Percentiles rank a stretch among this genome's conserved stretches.
phyloP scores from a whole-genome alignment of 2,888 invertebrate genomes.

The Norana najaformis region DNA sequence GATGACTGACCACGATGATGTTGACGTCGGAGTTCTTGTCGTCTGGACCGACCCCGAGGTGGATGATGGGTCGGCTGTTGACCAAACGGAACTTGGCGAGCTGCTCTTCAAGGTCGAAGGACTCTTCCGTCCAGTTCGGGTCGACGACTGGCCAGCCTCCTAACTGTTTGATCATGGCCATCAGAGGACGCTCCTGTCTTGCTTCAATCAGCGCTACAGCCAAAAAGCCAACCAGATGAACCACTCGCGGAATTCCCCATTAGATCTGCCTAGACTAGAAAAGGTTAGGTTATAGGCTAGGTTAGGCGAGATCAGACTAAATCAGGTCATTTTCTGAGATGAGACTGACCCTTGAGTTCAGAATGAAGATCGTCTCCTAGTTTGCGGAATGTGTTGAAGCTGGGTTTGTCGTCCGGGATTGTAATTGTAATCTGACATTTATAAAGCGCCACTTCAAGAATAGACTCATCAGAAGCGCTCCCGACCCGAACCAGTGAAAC shows the following conservation, averaged over 20 bases:
- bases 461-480: too few species aligned
- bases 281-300: too few species aligned
- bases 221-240: conserved; percentile 35
- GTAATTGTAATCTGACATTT: too few species aligned
- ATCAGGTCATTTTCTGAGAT: too few species aligned
- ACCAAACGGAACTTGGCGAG: conserved; percentile 76
- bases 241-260: too few species aligned
- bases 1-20: conserved; percentile 78
- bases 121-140: conserved; percentile 68
- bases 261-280: too few species aligned
- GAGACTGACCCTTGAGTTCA: conserved; percentile 39
- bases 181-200: conserved; percentile 74
- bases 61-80: conserved; percentile 65
- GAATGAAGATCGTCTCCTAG: conserved; percentile 74
- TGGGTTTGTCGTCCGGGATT: conserved; percentile 83
- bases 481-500: too few species aligned
- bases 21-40: conserved; percentile 88
- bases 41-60: conserved; percentile 76
- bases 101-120: conserved; percentile 59
- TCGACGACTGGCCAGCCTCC: conserved; percentile 82
- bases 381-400: conserved; percentile 83
- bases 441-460: too few species aligned
- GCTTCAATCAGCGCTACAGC: conserved; percentile 71
- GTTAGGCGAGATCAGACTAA: too few species aligned
- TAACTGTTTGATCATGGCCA: conserved; percentile 72